Evolutionary conservation across 2,113 vertebrate species (phyloP), one percentile per base, ranked within the genome.

Genomic region (Dicerorhinus sumatrensis): DNA sequence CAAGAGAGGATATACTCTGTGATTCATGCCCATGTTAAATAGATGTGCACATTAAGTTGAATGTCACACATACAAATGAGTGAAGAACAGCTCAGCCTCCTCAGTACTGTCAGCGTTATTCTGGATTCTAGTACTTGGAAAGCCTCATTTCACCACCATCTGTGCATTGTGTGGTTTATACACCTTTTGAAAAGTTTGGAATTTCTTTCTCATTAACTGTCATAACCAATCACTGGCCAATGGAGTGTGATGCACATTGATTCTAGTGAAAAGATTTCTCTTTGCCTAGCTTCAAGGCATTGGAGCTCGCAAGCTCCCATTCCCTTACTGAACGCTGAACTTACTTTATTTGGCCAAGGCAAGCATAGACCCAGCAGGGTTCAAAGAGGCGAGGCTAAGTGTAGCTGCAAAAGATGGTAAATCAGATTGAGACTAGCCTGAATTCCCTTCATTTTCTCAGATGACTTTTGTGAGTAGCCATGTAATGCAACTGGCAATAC

Each of bases 181-280:
- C 0, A 84, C 36, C 60, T 93, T 94, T 97, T 89, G n/a, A 95
- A 89, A 91, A 87, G 27, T 88, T 94, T 80, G 48, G 25, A 2
- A 91, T 94, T 97, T 97, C 81, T 96, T 89, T 92, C 72, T 94
- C 33, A 87, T 91, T 97, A 91, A 5, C 18, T 95, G 72, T 97
- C 70, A 92, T 94, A 94, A 92, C 69, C 65, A 95, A 69, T 95
- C 65, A 90, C 75, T 73, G n/a, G 16, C 13, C 63, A 97, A 63
- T 82, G 92, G n/a, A 92, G 51, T 90, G 31, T 88, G 70, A 76
- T 96, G 21, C 39, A 29, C 42, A 58, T n/a, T 83, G 85, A 72
- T 87, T 94, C 42, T 80, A 79, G 25, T 27, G 6, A 77, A 97
- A 94, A 77, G 20, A 86, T 48, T 89, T 85, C 16, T 86, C 25